These are phyloP conservation scores for Pelagia noctiluca DNA, from an alignment of 30 jellyfish, hydroid and myxozoan genomes.

Conservation along the genomic window DNA sequence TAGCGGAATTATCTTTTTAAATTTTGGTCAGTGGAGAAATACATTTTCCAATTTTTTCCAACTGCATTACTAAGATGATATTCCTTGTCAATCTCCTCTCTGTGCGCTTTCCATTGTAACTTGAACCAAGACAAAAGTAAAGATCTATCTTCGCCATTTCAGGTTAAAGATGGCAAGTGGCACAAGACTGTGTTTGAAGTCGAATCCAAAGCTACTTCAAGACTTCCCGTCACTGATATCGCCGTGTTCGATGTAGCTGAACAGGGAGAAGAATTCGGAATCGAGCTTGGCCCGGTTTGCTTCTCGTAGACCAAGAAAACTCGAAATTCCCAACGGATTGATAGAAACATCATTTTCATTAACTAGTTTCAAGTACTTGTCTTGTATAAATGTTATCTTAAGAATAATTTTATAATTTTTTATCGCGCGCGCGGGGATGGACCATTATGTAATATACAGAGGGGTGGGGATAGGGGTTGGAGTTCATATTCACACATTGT, in stretches of 20 bases:
- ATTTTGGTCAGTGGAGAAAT: too few relatives aligned
- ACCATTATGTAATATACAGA: conserved; percentile 70
- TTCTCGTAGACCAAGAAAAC: conserved; percentile 55
- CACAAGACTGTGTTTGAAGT: conserved; percentile 93
- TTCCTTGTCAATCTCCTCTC: too few relatives aligned
- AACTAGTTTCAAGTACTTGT: conserved; percentile 34
- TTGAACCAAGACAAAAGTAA: too few relatives aligned
- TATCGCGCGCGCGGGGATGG: conserved; percentile 92
- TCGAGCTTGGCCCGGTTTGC: conserved; percentile 98
- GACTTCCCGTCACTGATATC: conserved; percentile 90
- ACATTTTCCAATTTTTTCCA: too few relatives aligned
- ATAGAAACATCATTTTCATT: conserved; percentile 6
- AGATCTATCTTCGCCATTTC: neutral
- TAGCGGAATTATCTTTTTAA: too few relatives aligned
- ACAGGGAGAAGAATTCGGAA: conserved; percentile 93
- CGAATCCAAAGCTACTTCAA: conserved; percentile 59
- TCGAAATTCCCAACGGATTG: conserved; percentile 1
- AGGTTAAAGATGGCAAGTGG: conserved; percentile 98
- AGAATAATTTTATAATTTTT: conserved; percentile 41
- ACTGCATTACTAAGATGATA: too few relatives aligned
- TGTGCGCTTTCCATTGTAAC: too few relatives aligned
- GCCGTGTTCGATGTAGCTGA: conserved; percentile 98
- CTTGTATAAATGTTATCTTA: conserved; percentile 55
- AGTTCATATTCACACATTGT: neutral
- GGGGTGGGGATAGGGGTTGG: conserved; percentile 85